These are phyloP conservation scores for Lasiurus borealis DNA, from an alignment of 2,113 vertebrate genomes.

Conservation along the genomic window DNA sequence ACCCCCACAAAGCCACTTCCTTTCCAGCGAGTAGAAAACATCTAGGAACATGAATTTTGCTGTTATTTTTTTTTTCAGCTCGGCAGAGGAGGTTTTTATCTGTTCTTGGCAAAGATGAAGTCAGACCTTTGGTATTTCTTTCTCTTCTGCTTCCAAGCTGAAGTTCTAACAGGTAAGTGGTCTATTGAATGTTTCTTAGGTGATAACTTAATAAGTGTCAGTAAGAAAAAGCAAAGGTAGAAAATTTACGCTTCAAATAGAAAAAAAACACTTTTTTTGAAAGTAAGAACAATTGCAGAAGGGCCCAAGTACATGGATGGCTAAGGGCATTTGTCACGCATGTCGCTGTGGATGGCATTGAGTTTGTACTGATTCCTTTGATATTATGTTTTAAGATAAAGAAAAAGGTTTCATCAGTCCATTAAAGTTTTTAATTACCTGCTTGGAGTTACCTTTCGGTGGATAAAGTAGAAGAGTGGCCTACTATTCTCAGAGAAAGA, in stretches of 20 bases:
- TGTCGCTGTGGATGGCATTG: neutral
- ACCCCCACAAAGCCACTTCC: constrained; percentile 86
- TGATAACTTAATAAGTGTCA: constrained; percentile 34
- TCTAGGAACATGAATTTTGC: constrained; percentile 29
- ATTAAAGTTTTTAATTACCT: constrained; percentile 61
- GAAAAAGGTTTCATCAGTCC: constrained; percentile 19
- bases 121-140: constrained; percentile 74
- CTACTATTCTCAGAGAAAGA: constrained; percentile 64
- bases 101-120: constrained; percentile 85
- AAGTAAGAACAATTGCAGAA: constrained; percentile 6
- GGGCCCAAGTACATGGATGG: neutral
- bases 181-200: constrained; percentile 62
- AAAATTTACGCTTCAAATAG: constrained; percentile 6
- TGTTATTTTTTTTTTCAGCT: constrained; percentile 50
- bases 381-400: constrained; percentile 42
- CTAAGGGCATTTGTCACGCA: neutral
- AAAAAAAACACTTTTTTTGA: neutral
- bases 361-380: constrained; percentile 35
- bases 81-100: constrained; percentile 42
- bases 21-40: constrained; percentile 77
- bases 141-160: constrained; percentile 82
- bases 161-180: constrained; percentile 84
- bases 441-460: constrained; percentile 57
- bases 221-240: constrained; percentile 15
- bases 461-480: constrained; percentile 35